Evolutionary conservation across 2,113 vertebrate species (phyloP), one percentile per base, ranked within the genome.

Genomic region (Psittacula cyanocephala): DNA sequence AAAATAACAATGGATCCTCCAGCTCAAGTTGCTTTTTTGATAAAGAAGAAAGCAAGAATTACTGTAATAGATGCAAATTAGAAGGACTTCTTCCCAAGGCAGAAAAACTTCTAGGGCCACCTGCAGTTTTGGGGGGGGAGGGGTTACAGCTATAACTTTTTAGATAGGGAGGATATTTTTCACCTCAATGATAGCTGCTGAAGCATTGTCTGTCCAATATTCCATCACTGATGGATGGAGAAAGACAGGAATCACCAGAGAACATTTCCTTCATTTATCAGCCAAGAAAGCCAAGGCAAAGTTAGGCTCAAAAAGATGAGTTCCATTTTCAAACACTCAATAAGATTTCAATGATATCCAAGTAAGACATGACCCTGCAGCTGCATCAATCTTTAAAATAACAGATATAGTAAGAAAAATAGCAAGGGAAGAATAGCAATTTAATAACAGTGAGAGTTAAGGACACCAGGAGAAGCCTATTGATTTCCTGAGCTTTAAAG

Each of bases 281-380:
- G 2, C 27, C 53, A 6, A 20, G 59, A 47, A 18, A 72, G 37
- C 22, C 46, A 39, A 59, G 44, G 63, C 39, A 39, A 24, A 70
- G 49, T 27, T 23, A 4, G 0, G 53, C 72, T 59, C 23, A 1
- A 7, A 46, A 44, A 55, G 35, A 64, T 3, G 5, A 83, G 59
- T 7, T 31, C 41, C 19, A 1, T 18, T 64, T 50, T 39, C 4
- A 55, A 52, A 11, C 8, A 2, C 62, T 47, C 50, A 1, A 2
- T 7, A 3, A 31, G 37, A 27, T 19, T 74, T 75, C 52, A 7
- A 0, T 2, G 33, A 31, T 2, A 18, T 3, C 49, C 44, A 14
- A 8, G 55, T 0, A 3, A 43, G 39, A 25, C 10, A 3, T 0
- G 25, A 43, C 29, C 24, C 52, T 24, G 27, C n/a, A 59, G 80